phyloP scores from a whole-genome alignment of 2,888 invertebrate genomes.

The Chaitophorus viminalis region DNA sequence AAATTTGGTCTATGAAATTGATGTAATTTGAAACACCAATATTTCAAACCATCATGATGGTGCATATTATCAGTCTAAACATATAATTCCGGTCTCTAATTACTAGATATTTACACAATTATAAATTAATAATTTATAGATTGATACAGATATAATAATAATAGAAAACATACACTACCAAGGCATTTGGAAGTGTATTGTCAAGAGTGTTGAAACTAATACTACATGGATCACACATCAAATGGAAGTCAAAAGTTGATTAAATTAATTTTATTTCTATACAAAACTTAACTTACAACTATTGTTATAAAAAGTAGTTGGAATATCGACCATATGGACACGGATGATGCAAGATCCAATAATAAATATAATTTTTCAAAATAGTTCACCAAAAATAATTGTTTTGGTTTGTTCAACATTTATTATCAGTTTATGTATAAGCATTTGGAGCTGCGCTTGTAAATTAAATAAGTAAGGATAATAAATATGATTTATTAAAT shows the following conservation, averaged over 20 bases:
- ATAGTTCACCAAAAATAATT: slow-evolving; percentile 9
- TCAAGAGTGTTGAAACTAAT: slow-evolving; percentile 16
- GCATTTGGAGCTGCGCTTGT: slow-evolving; percentile 37
- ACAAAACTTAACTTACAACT: background rate
- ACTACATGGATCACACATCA: slow-evolving; percentile 27
- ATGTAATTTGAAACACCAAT: background rate
- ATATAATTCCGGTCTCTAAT: background rate
- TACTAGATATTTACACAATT: no score
- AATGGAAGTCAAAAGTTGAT: slow-evolving; percentile 25
- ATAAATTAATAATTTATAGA: background rate
- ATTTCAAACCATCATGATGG: no score
- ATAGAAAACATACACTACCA: slow-evolving; percentile 41
- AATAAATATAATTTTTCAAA: slow-evolving; percentile 31
- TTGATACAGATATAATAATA: slow-evolving; percentile 34
- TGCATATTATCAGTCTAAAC: background rate
- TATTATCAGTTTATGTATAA: slow-evolving; percentile 5
- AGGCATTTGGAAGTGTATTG: slow-evolving; percentile 49
- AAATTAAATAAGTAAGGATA: slow-evolving; percentile 28
- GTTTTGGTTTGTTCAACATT: slow-evolving; percentile 3
- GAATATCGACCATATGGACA: slow-evolving; percentile 43
- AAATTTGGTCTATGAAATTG: background rate
- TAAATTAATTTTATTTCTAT: background rate
- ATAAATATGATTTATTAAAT: background rate
- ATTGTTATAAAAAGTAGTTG: slow-evolving; percentile 29
- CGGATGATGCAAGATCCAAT: slow-evolving; percentile 45